phyloP scores from a whole-genome alignment of 2,113 vertebrate species.

The Ellobius talpinus region DNA sequence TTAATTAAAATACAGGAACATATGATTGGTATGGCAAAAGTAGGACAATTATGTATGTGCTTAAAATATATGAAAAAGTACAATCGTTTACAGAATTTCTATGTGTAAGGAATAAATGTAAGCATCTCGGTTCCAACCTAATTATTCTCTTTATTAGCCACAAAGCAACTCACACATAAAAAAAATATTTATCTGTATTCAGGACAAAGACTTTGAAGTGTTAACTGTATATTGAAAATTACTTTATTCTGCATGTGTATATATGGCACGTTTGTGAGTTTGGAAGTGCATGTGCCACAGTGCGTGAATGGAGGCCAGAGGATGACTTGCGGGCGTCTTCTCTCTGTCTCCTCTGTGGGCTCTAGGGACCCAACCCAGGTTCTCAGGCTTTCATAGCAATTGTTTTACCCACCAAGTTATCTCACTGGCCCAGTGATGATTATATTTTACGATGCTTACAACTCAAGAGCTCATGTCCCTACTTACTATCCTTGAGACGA shows the following conservation, averaged over 20 bases:
- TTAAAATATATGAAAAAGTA: constrained; percentile 22
- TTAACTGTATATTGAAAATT: not conserved
- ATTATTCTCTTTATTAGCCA: constrained; percentile 28
- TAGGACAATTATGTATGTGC: constrained; percentile 1
- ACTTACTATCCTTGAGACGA: constrained; percentile 97
- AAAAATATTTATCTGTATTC: not conserved
- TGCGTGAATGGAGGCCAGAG: not conserved
- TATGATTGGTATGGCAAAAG: not conserved
- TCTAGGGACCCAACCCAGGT: not conserved
- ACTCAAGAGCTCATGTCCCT: not conserved
- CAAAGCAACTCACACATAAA: not conserved
- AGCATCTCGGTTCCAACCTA: not conserved
- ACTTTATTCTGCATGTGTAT: not conserved
- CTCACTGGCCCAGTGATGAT: not conserved
- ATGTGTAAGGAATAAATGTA: not conserved
- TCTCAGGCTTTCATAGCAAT: not conserved
- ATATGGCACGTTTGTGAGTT: too few relatives aligned
- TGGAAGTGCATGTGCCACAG: not conserved
- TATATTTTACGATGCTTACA: not conserved
- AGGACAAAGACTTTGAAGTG: not conserved
- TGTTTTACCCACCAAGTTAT: not conserved
- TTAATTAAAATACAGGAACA: constrained; percentile 41
- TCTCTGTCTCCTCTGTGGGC: not conserved
- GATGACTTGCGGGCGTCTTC: not conserved
- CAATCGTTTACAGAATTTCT: not conserved